phyloP scores from a whole-genome alignment of 37 sponge, comb jelly and placozoan genomes.

The Hormiphora californensis region DNA sequence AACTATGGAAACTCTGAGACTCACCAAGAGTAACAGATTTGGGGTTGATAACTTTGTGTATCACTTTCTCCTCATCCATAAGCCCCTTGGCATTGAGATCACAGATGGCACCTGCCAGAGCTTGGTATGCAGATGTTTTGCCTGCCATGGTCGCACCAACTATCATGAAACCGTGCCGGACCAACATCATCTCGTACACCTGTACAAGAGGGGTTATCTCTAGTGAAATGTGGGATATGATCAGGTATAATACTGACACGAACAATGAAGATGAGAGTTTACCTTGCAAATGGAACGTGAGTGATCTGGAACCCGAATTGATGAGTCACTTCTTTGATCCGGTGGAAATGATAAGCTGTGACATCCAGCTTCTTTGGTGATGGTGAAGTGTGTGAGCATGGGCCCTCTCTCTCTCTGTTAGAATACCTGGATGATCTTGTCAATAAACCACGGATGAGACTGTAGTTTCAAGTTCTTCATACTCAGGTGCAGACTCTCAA shows the following conservation, averaged over 20 bases:
- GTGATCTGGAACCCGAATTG: no score
- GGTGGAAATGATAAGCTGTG: no score
- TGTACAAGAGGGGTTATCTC: no score
- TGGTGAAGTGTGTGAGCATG: no score
- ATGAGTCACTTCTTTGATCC: no score
- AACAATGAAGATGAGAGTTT: no score
- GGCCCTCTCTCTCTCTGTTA: no score
- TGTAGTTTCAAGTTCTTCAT: constrained; percentile 79
- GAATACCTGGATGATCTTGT: constrained; percentile 86
- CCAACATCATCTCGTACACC: constrained; percentile 99
- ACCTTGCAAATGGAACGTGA: no score
- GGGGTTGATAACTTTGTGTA: constrained; percentile 71
- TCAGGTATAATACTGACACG: no score
- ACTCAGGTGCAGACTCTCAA: constrained; percentile 71
- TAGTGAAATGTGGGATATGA: no score
- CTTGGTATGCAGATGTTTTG: constrained; percentile 88
- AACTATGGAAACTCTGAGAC: neutral
- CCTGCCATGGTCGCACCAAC: constrained; percentile 96
- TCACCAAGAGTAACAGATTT: constrained; percentile 85
- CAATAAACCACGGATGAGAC: constrained; percentile 90
- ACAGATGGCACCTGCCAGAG: constrained; percentile 78
- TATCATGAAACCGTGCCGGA: constrained; percentile 98
- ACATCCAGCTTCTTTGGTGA: no score
- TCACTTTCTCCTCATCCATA: constrained; percentile 83
- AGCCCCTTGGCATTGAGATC: constrained; percentile 81